These are phyloP conservation scores for Dicrurus megarhynchus DNA, from an alignment of 2,113 vertebrate species.

Conservation along the genomic window DNA sequence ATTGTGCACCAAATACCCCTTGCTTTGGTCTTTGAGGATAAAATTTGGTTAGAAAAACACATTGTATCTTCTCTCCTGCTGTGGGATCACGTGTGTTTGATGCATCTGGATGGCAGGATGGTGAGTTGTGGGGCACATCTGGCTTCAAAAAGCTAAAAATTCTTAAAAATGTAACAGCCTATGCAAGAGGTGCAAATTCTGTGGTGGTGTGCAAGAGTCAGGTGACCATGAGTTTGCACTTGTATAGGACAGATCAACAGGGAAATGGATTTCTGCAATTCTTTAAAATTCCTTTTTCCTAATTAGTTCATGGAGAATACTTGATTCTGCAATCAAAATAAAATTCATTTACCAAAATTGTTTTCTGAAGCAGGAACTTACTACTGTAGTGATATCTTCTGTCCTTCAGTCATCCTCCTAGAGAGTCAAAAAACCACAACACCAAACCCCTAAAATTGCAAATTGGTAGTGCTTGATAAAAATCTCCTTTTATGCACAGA, in stretches of 20 bases:
- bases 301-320: not conserved
- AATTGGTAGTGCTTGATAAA: not conserved
- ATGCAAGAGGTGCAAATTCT: not conserved
- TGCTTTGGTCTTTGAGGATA: not conserved
- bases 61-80: fast-evolving
- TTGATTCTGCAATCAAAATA: not conserved
- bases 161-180: not conserved
- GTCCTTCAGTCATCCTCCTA: not conserved
- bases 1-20: fast-evolving
- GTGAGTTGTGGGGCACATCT: not conserved
- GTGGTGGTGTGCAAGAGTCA: not conserved
- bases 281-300: not conserved
- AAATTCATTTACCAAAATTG: not conserved
- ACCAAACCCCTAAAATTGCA: not conserved
- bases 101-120: not conserved
- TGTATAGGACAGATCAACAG: not conserved
- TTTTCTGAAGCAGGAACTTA: not conserved
- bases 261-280: not conserved
- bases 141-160: not conserved
- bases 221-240: not conserved
- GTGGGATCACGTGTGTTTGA: not conserved
- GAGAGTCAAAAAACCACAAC: not conserved
- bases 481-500: not conserved
- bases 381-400: not conserved
- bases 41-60: not conserved